Conservation (phyloP, 2,797 vertebrate species). For the Gymnothorax reevesii region DNA sequence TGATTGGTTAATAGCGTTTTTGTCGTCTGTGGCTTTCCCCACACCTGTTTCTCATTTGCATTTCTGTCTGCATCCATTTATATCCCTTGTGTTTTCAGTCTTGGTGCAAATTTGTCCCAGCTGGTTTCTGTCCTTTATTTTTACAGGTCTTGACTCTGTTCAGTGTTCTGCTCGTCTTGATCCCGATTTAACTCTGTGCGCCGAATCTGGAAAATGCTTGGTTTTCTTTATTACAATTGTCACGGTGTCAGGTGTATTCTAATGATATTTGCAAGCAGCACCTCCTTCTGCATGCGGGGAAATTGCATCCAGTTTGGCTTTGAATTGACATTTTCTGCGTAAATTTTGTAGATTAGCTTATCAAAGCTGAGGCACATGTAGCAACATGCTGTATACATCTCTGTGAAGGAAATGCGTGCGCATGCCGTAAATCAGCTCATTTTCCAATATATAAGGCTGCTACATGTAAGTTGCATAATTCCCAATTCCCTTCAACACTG, state of each 20-base stretch:
- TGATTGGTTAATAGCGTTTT: too few species aligned
- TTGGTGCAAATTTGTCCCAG: too few species aligned
- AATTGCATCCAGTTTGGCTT: background rate
- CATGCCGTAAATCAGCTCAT: background rate
- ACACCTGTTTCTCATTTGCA: background rate
- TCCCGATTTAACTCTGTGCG: too few species aligned
- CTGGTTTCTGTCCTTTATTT: too few species aligned
- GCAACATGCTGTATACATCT: background rate
- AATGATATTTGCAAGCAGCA: background rate
- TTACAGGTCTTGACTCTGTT: too few species aligned
- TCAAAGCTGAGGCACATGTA: background rate
- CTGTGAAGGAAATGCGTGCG: background rate
- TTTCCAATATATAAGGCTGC: background rate
- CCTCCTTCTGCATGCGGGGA: background rate
- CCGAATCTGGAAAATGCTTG: background rate
- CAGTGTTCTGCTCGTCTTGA: too few species aligned
- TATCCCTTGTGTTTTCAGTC: too few species aligned
- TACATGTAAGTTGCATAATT: background rate
- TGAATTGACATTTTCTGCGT: background rate
- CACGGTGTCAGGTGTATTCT: background rate
- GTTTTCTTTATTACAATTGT: background rate
- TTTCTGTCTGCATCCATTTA: too few species aligned
- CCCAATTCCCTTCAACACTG: background rate
- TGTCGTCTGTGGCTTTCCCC: too few species aligned
- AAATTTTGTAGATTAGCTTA: background rate